These are phyloP conservation scores for Dendrocincla tyrannina DNA, from an alignment of 2,797 vertebrate genomes.

Conservation along the genomic window DNA sequence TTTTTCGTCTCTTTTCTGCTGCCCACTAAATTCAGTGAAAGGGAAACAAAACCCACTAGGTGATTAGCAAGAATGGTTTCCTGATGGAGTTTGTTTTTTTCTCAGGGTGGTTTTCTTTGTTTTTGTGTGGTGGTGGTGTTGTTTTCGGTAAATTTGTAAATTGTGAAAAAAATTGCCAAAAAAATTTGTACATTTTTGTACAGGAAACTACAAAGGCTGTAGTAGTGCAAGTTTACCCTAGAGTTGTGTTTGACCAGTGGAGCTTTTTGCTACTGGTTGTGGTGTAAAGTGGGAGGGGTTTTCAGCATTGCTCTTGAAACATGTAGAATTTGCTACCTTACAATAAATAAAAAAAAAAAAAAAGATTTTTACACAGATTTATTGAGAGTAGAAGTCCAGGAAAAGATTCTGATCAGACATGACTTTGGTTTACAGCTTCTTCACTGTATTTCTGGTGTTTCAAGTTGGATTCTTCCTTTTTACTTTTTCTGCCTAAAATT, in stretches of 20 bases:
- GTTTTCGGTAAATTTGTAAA: background rate
- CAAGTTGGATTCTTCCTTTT: background rate
- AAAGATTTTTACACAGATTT: background rate
- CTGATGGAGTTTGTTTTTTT: rapidly evolving
- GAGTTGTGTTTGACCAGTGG: background rate
- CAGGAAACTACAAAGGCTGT: background rate
- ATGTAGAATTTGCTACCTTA: background rate
- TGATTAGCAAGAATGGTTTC: background rate
- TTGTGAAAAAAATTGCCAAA: too few species aligned
- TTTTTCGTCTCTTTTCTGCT: background rate
- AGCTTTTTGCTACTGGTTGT: background rate
- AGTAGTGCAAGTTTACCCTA: background rate
- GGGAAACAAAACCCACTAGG: background rate
- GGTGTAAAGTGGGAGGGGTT: background rate
- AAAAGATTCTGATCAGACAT: background rate
- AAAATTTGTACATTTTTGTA: background rate
- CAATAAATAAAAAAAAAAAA: background rate
- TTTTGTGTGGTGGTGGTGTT: too few species aligned
- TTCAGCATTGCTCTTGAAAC: background rate
- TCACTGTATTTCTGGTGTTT: background rate
- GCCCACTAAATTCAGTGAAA: background rate
- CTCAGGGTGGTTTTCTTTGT: background rate
- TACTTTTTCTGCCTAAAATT: background rate
- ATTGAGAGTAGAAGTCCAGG: background rate
- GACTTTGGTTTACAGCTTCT: background rate